These are phyloP conservation scores for Erpobdella octoculata DNA, from an alignment of 2,888 invertebrate genomes.

Conservation along the genomic window DNA sequence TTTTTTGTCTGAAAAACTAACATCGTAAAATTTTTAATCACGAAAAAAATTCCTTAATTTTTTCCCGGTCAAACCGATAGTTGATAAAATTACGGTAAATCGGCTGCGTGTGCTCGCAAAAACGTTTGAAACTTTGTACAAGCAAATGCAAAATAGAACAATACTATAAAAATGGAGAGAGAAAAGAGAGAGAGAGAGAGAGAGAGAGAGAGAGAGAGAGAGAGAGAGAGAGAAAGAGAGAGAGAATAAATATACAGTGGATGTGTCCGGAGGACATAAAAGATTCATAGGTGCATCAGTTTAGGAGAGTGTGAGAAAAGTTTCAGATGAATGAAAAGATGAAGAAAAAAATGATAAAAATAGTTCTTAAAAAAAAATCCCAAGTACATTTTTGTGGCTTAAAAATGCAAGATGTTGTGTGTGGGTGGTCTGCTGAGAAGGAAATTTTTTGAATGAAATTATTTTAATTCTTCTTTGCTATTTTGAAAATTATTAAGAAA, in stretches of 20 bases:
- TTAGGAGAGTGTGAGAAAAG: too few relatives aligned
- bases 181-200: neutral
- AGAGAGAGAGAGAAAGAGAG: neutral
- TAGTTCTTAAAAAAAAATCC: neutral
- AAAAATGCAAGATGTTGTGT: neutral
- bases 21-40: too few relatives aligned
- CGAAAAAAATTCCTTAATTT: too few relatives aligned
- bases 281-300: slow-evolving; percentile 4
- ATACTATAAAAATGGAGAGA: neutral
- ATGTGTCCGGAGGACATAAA: neutral
- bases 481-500: neutral
- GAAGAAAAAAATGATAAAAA: neutral
- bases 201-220: neutral
- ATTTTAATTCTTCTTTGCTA: neutral
- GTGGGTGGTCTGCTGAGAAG: too few relatives aligned
- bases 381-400: neutral
- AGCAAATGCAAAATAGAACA: neutral
- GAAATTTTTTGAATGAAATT: too few relatives aligned
- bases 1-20: too few relatives aligned
- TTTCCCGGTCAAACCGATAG: too few relatives aligned
- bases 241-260: neutral
- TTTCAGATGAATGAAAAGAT: too few relatives aligned
- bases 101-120: too few relatives aligned
- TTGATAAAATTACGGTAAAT: too few relatives aligned
- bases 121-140: neutral